Percentiles rank a stretch among this genome's conserved stretches.
Evolutionary conservation across 2,888 invertebrate genomes (phyloP).

Genomic region (Leucozona laternaria): DNA sequence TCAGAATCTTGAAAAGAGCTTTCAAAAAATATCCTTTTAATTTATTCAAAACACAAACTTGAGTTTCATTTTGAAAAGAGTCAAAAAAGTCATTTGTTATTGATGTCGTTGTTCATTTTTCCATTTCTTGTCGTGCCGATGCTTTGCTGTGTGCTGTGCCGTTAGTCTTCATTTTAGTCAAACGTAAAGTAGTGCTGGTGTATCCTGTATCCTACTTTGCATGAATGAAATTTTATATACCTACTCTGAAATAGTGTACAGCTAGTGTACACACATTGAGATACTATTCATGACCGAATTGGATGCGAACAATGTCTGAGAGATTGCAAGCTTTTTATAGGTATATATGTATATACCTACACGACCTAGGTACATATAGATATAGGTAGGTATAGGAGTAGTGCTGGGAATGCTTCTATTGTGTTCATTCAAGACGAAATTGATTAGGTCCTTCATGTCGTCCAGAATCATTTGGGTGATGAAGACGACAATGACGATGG

Average conservation of each 20-base stretch:
- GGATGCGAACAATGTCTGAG: conserved; percentile 55
- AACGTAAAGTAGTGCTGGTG: not conserved
- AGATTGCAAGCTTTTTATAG: conserved; percentile 35
- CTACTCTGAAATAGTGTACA: not conserved
- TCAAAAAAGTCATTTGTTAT: conserved; percentile 65
- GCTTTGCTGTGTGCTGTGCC: no score
- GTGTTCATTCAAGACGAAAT: conserved; percentile 63
- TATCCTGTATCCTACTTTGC: conserved; percentile 43
- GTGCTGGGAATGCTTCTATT: conserved; percentile 27
- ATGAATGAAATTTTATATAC: conserved; percentile 42
- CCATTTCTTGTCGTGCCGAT: not conserved
- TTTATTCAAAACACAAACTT: conserved; percentile 55
- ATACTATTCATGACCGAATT: conserved; percentile 52
- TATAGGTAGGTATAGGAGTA: not conserved
- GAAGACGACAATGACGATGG: conserved; percentile 36
- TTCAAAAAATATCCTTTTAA: conserved; percentile 47
- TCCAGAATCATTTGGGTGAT: conserved; percentile 42
- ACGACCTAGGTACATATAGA: no score
- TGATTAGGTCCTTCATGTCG: conserved; percentile 66
- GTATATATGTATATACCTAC: not conserved
- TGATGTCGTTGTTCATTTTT: conserved; percentile 60
- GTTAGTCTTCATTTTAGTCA: conserved; percentile 24
- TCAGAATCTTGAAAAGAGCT: conserved; percentile 7
- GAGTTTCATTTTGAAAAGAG: conserved; percentile 34
- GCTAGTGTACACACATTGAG: conserved; percentile 5